Evolutionary conservation across 2,888 invertebrate species (phyloP), one percentile per base, ranked within the genome.

Genomic region (Philereme transversata): DNA sequence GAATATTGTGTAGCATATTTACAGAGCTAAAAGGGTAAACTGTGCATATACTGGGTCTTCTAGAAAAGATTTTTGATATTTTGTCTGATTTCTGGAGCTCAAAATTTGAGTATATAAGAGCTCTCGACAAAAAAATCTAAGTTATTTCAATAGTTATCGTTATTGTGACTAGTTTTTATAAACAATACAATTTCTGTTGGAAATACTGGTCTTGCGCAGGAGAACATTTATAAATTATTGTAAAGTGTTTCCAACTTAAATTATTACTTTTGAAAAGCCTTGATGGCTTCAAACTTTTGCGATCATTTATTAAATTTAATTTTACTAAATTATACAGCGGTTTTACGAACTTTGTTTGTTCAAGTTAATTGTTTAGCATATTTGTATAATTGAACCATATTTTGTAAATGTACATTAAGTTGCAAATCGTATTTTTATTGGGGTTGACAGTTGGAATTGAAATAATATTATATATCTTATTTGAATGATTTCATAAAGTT

Each of bases 1-100:
- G n/a, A 60, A 51, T 48, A 43, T 56, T 56, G 51, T 44, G 47
- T 22, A 48, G 51, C 54, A 51, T 51, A 56, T 60, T 56, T 56
- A 47, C 51, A 43, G n/a, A 38, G 33, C 51, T 38, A 6, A 44
- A 22, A n/a, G 22, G 33, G 38, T 38, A 7, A 7, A 9, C 38
- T 48, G 22, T 44, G 44, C 49, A 38, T 45, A 38, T 49, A 22
- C 1, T 44, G 8, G 5, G 4, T 43, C n/a, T n/a, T 43, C 5
- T 9, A 9, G 43, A 43, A 43, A 43, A n/a, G 7, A 8, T 4
- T 43, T 43, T 43, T 4, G 5, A 9, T 43, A 43, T 43, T 4
- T 4, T 5, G 22, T 3, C 3, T 7, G 5, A 38, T 38, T 38
- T 38, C 38, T 38, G 38, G 3, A 5, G 8, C 6, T 5, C 38